Percentiles rank a stretch among this genome's conserved stretches.
These are phyloP conservation scores for Rhynchonycteris naso DNA, from an alignment of 2,797 vertebrate species.

Conservation along the genomic window DNA sequence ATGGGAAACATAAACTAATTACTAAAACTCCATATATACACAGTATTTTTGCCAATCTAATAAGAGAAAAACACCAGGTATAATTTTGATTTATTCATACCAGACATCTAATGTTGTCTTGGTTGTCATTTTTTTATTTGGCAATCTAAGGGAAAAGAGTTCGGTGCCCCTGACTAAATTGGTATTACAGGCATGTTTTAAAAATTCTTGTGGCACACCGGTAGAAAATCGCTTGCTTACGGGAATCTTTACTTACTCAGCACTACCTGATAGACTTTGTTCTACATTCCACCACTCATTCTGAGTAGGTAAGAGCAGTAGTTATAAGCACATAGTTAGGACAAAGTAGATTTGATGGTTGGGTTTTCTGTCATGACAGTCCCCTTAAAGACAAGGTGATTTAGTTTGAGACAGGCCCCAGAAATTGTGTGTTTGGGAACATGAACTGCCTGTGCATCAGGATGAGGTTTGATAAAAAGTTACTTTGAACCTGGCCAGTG, in stretches of 20 bases:
- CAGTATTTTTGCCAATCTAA: neutral
- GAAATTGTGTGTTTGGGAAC: neutral
- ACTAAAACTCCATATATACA: neutral
- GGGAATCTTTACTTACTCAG: neutral
- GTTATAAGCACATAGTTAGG: slow-evolving; percentile 9
- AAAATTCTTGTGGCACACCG: neutral
- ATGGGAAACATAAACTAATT: neutral
- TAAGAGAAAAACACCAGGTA: neutral
- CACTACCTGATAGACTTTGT: neutral
- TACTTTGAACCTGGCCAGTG: neutral
- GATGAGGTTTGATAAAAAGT: neutral
- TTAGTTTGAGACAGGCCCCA: neutral
- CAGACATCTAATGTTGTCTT: neutral
- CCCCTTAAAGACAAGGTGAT: neutral
- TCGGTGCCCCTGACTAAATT: neutral
- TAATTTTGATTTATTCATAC: neutral
- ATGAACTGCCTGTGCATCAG: neutral
- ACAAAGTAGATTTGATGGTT: slow-evolving; percentile 17
- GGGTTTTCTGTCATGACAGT: neutral
- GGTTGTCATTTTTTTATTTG: neutral
- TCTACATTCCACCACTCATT: neutral
- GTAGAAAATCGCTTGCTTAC: neutral
- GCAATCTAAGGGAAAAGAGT: neutral
- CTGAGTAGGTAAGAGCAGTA: neutral
- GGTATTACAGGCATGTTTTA: neutral